phyloP scores from a whole-genome alignment of 2,888 invertebrate genomes.

The Lycaena phlaeas region DNA sequence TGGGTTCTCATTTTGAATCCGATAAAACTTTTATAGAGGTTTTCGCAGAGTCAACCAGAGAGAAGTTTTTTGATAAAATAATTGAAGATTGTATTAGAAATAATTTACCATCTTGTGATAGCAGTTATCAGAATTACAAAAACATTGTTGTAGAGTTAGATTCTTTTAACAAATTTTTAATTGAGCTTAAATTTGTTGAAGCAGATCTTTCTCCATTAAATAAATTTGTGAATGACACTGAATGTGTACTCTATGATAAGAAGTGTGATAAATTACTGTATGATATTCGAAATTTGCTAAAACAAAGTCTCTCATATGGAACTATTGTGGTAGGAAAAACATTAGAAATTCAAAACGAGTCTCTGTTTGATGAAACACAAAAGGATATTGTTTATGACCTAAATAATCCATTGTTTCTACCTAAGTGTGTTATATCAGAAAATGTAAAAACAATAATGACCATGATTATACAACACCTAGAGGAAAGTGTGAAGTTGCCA shows the following conservation, averaged over 20 bases:
- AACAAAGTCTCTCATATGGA: constrained; percentile 47
- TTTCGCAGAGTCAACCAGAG: constrained; percentile 46
- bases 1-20: constrained; percentile 51
- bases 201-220: constrained; percentile 48
- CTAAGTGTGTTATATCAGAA: constrained; percentile 54
- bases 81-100: constrained; percentile 58
- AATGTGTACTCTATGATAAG: constrained; percentile 57
- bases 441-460: constrained; percentile 51
- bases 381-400: constrained; percentile 40
- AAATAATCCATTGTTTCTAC: constrained; percentile 49
- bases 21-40: constrained; percentile 52
- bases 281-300: constrained; percentile 43
- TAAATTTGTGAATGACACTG: constrained; percentile 54
- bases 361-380: constrained; percentile 35
- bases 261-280: constrained; percentile 58
- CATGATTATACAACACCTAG: constrained; percentile 51
- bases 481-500: constrained; percentile 49
- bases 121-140: constrained; percentile 51
- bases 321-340: constrained; percentile 40
- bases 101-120: constrained; percentile 54
- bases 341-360: constrained; percentile 31
- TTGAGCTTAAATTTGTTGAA: constrained; percentile 58
- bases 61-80: constrained; percentile 56
- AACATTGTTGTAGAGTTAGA: constrained; percentile 55
- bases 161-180: constrained; percentile 56